Percentiles rank a stretch among this genome's conserved stretches.
phyloP scores from a whole-genome alignment of 1,140 invertebrate species.

The Aricia agestis region DNA sequence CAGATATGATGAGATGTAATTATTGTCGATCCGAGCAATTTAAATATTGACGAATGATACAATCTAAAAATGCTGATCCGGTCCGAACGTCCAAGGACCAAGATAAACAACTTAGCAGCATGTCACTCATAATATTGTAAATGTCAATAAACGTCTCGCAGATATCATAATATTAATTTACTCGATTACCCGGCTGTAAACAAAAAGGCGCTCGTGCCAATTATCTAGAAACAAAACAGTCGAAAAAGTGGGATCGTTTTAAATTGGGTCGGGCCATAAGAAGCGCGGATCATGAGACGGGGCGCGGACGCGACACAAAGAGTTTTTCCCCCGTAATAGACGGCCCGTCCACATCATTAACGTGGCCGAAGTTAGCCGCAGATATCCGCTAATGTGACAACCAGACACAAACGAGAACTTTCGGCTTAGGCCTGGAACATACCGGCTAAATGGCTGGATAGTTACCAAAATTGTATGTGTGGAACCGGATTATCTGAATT shows the following conservation, averaged over 20 bases:
- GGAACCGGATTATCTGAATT: too few relatives aligned
- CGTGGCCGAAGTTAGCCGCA: slow-evolving; percentile 60
- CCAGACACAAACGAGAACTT: slow-evolving; percentile 69
- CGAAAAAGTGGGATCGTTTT: slow-evolving; percentile 10
- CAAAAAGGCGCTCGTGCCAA: slow-evolving; percentile 4
- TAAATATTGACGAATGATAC: too few relatives aligned
- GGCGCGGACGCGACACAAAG: slow-evolving; percentile 43
- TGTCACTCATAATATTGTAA: too few relatives aligned
- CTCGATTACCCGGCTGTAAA: neutral
- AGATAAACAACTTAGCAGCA: too few relatives aligned
- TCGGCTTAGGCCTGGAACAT: slow-evolving; percentile 46
- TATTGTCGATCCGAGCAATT: too few relatives aligned
- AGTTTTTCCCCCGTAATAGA: slow-evolving; percentile 58
- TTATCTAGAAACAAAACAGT: neutral
- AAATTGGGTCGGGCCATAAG: neutral
- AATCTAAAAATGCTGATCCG: too few relatives aligned
- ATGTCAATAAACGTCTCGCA: too few relatives aligned
- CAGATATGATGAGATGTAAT: too few relatives aligned
- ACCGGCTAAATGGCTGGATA: slow-evolving; percentile 23
- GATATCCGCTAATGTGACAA: slow-evolving; percentile 75
- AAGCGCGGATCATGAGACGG: neutral
- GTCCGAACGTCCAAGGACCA: too few relatives aligned
- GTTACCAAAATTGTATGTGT: too few relatives aligned
- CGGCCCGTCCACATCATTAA: slow-evolving; percentile 69
- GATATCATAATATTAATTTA: neutral